phyloP scores from a whole-genome alignment of 2,888 invertebrate species.

The Epirrita christyi region DNA sequence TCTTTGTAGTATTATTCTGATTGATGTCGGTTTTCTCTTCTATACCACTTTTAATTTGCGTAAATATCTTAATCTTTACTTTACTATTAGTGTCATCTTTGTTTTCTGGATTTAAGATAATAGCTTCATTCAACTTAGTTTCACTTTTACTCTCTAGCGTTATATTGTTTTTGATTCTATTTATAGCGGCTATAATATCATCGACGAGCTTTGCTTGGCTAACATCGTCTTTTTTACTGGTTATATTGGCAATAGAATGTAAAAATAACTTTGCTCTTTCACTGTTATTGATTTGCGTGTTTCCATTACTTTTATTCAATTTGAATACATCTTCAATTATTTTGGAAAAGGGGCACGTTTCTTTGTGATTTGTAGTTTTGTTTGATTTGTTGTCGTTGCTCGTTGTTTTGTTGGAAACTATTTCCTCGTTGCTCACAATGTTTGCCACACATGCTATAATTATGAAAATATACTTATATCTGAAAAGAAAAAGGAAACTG shows the following conservation, averaged over 20 bases:
- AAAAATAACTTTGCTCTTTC: conserved; percentile 84
- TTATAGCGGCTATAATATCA: conserved; percentile 74
- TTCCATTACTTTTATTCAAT: conserved; percentile 59
- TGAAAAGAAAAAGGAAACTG: conserved; percentile 44
- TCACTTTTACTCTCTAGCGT: conserved; percentile 55
- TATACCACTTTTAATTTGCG: conserved; percentile 66
- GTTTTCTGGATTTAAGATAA: conserved; percentile 59
- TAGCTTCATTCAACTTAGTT: conserved; percentile 70
- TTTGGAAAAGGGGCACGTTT: conserved; percentile 71
- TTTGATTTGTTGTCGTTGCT: conserved; percentile 42
- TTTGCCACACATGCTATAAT: conserved; percentile 45
- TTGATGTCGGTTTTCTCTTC: conserved; percentile 63
- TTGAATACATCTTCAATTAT: conserved; percentile 78
- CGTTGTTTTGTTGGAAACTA: conserved; percentile 34
- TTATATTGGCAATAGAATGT: conserved; percentile 83
- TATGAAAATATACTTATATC: conserved; percentile 60
- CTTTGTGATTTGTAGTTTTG: conserved; percentile 48
- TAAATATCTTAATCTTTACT: conserved; percentile 36
- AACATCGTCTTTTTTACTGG: conserved; percentile 55
- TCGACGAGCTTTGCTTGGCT: conserved; percentile 71
- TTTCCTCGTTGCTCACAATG: conserved; percentile 43
- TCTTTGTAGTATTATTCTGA: conserved; percentile 37
- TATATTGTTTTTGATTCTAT: conserved; percentile 72
- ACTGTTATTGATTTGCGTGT: conserved; percentile 55
- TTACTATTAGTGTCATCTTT: conserved; percentile 39